These are phyloP conservation scores for Diaphora mendica DNA, from an alignment of 2,888 invertebrate species.

Conservation along the genomic window DNA sequence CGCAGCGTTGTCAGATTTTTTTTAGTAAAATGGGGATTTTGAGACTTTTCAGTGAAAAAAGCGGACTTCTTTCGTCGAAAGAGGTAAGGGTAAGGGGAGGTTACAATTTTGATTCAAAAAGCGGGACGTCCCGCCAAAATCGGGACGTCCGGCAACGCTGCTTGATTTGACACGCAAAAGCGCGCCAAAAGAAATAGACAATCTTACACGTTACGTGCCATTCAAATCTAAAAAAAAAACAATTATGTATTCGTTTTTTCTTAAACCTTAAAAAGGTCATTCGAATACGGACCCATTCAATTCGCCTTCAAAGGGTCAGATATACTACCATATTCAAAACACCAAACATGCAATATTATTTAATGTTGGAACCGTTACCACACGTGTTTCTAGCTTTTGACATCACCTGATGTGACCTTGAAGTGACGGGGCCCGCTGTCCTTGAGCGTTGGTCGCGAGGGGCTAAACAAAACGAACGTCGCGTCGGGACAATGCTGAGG, in stretches of 20 bases:
- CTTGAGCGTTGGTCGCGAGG: constrained; percentile 51
- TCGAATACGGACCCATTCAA: neutral
- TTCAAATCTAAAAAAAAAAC: neutral
- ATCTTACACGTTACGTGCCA: neutral
- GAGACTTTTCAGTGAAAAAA: too few relatives aligned
- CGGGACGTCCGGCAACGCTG: too few relatives aligned
- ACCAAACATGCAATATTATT: constrained; percentile 27
- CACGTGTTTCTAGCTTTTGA: constrained; percentile 41
- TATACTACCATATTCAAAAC: constrained; percentile 25
- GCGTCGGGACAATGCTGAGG: constrained; percentile 47
- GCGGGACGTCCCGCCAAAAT: too few relatives aligned
- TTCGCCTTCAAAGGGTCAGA: constrained; percentile 9
- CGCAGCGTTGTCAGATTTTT: too few relatives aligned
- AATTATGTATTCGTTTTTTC: neutral
- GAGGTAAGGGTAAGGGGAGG: too few relatives aligned
- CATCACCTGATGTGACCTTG: constrained; percentile 58
- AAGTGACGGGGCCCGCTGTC: constrained; percentile 39
- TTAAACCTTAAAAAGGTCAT: neutral
- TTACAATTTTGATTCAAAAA: too few relatives aligned
- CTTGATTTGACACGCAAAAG: too few relatives aligned
- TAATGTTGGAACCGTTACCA: constrained; percentile 38
- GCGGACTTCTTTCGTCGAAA: too few relatives aligned
- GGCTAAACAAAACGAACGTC: constrained; percentile 48
- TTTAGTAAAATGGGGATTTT: too few relatives aligned
- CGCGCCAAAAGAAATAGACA: neutral